phyloP scores from a whole-genome alignment of 2,888 invertebrate genomes.

The Pachycephus smyrnensis region DNA sequence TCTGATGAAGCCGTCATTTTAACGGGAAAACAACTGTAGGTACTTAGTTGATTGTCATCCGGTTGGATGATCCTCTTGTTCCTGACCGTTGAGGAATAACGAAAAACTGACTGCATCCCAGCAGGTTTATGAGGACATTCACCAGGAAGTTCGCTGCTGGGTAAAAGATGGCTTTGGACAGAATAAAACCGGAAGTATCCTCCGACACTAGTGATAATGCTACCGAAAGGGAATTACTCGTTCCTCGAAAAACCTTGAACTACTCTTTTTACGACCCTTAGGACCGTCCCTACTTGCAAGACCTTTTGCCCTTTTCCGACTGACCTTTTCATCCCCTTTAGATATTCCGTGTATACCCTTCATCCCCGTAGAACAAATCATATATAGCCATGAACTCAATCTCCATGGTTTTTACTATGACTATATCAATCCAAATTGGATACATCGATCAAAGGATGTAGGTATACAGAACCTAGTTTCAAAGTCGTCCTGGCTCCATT shows the following conservation, averaged over 20 bases:
- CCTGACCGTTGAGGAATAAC: not conserved
- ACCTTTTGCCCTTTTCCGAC: not conserved
- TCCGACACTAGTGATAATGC: constrained; percentile 7
- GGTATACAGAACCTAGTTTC: not conserved
- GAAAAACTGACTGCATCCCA: not conserved
- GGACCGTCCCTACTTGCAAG: not conserved
- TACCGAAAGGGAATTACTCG: constrained; percentile 18
- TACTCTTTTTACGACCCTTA: not conserved
- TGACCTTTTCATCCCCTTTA: not conserved
- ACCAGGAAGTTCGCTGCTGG: not conserved
- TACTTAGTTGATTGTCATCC: not conserved
- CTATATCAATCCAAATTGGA: not conserved
- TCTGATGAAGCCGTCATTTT: not conserved
- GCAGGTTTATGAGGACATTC: not conserved
- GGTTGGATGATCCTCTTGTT: not conserved
- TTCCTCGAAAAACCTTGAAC: constrained; percentile 7
- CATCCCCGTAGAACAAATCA: not conserved
- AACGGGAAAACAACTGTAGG: not conserved
- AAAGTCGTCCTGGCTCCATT: not conserved
- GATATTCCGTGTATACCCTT: not conserved
- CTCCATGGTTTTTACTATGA: not conserved
- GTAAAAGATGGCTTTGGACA: constrained; percentile 2
- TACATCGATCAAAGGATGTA: not conserved
- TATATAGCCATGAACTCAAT: not conserved
- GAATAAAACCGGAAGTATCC: not conserved